Evolutionary conservation across 1,140 invertebrate genomes (phyloP).

Genomic region (Tetragnatha versicolor): DNA sequence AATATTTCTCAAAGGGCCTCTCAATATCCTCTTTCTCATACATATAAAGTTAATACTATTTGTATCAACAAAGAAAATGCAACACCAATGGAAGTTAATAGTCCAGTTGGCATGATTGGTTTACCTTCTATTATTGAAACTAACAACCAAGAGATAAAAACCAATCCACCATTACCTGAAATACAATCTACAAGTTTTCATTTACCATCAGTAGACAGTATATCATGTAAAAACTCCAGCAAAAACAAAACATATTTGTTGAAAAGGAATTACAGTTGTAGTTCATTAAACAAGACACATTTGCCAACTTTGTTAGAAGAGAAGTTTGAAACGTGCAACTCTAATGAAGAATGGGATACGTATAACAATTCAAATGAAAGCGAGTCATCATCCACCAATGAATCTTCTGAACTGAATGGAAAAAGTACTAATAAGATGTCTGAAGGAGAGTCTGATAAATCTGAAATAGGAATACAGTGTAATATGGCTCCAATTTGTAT

Average conservation of each 20-base stretch:
- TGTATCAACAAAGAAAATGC: too few relatives aligned
- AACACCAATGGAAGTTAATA: too few relatives aligned
- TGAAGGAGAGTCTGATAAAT: background rate
- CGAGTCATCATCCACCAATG: background rate
- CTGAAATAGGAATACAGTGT: slow-evolving; percentile 36
- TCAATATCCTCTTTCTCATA: too few relatives aligned
- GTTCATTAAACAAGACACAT: background rate
- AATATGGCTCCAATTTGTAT: too few relatives aligned
- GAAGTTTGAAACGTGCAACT: background rate
- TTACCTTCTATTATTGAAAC: background rate
- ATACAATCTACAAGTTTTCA: background rate
- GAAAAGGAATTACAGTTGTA: background rate
- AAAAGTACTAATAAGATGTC: background rate
- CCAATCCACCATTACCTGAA: background rate
- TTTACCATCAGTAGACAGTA: slow-evolving; percentile 15
- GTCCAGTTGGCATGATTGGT: background rate
- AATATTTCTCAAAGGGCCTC: too few relatives aligned
- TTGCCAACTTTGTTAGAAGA: slow-evolving; percentile 22
- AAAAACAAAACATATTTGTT: slow-evolving; percentile 38
- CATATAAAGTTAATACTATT: too few relatives aligned
- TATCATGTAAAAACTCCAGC: background rate
- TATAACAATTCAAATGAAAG: background rate
- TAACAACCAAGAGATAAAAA: background rate
- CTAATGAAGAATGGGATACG: background rate
- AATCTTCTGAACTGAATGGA: background rate